Conservation (phyloP, 2,113 vertebrate species). For the Antennarius striatus region DNA sequence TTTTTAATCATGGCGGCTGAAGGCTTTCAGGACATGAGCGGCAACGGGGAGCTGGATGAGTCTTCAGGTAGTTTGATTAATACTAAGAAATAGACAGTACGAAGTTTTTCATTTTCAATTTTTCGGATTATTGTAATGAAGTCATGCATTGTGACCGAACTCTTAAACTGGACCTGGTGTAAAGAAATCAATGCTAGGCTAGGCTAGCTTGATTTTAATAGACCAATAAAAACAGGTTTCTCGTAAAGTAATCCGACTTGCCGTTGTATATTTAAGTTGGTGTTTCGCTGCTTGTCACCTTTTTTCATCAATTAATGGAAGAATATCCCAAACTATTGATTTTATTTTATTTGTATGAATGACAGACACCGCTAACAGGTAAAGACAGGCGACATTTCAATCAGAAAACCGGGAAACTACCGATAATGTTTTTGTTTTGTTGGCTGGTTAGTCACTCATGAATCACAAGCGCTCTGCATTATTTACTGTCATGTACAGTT, state of each 20-base stretch:
- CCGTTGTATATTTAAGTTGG: fast-evolving
- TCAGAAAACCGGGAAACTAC: background rate
- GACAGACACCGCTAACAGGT: slow-evolving; percentile 1
- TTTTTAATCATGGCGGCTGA: slow-evolving; percentile 77
- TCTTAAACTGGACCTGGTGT: background rate
- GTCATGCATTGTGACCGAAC: background rate
- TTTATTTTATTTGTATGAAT: slow-evolving; percentile 13
- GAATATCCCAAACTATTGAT: background rate
- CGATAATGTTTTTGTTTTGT: background rate
- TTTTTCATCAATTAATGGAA: background rate
- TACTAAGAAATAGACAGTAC: background rate
- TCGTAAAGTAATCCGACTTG: background rate
- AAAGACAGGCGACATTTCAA: background rate
- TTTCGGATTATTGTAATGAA: too few relatives aligned
- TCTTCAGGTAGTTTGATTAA: slow-evolving; percentile 56
- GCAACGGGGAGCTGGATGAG: slow-evolving; percentile 67
- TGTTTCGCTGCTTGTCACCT: too few relatives aligned
- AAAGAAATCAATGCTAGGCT: slow-evolving; percentile 41
- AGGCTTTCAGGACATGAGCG: slow-evolving; percentile 68
- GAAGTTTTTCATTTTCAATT: fast-evolving
- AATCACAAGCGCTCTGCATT: too few relatives aligned
- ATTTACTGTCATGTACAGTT: too few relatives aligned
- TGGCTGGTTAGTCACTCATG: too few relatives aligned
- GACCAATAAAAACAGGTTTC: background rate
- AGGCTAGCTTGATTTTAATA: slow-evolving; percentile 39